Conservation (phyloP, 2,113 vertebrate species). For the Hirundichthys speculiger region DNA sequence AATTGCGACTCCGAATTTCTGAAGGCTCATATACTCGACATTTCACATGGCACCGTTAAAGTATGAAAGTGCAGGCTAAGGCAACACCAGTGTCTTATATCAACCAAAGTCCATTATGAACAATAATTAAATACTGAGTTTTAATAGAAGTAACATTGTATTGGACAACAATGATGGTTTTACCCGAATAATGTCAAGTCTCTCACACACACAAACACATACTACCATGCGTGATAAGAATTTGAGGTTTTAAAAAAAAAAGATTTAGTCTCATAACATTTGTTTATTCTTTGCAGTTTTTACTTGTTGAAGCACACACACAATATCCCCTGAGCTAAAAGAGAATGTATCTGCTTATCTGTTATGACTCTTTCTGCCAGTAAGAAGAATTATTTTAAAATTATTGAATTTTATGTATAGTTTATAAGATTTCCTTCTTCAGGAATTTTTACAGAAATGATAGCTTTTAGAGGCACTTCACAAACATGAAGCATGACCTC, state of each 20-base stretch:
- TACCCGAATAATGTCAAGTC: no score
- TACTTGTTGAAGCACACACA: no score
- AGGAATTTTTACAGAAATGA: constrained; percentile 5
- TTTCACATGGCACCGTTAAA: no score
- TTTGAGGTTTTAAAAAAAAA: no score
- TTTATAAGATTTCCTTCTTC: constrained; percentile 9
- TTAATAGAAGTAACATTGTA: neutral
- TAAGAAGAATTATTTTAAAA: neutral
- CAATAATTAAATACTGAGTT: neutral
- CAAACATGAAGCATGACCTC: neutral
- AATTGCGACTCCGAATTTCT: neutral
- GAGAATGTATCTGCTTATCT: constrained; percentile 13
- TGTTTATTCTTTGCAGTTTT: no score
- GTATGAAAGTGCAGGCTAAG: neutral
- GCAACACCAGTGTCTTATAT: neutral
- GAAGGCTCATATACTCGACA: neutral
- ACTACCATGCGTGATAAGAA: no score
- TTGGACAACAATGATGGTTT: no score
- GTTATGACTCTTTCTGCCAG: neutral
- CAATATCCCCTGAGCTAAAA: no score
- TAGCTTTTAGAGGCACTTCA: constrained; percentile 10
- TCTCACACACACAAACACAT: no score
- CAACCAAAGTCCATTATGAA: neutral
- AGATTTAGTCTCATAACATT: no score
- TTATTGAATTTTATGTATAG: constrained; percentile 6